phyloP scores from a whole-genome alignment of 1,140 invertebrate genomes.

The Bombus ignitus region DNA sequence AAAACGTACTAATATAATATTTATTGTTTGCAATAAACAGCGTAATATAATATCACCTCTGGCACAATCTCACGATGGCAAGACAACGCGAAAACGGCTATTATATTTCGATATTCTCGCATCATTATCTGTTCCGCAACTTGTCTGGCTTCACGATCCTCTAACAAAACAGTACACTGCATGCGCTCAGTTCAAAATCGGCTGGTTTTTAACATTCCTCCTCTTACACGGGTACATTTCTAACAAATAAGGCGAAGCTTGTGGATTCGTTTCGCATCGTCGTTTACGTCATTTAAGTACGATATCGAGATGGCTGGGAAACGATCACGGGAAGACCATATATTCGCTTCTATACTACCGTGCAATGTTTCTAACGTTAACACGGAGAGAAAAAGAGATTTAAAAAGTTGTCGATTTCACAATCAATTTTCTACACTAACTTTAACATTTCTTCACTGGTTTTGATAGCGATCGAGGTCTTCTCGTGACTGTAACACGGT shows the following conservation, averaged over 20 bases:
- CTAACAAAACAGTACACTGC: conserved; percentile 16
- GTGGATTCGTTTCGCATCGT: conserved; percentile 50
- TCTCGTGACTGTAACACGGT: conserved; percentile 37
- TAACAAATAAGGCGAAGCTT: conserved; percentile 51
- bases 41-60: conserved; percentile 84
- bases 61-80: conserved; percentile 84
- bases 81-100: conserved; percentile 79
- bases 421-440: neutral
- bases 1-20: conserved; percentile 84
- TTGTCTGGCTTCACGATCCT: neutral
- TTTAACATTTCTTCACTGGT: neutral
- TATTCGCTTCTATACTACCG: neutral
- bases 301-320: conserved; percentile 42
- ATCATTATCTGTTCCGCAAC: conserved; percentile 41
- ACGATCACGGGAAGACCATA: conserved; percentile 35
- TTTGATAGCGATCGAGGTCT: neutral
- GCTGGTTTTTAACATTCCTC: conserved; percentile 32
- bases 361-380: neutral
- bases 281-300: conserved; percentile 62
- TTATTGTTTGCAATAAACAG: conserved; percentile 83
- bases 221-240: conserved; percentile 23
- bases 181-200: conserved; percentile 14
- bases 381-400: too few relatives aligned
- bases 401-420: neutral
- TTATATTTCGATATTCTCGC: conserved; percentile 60